These are phyloP conservation scores for Microtus ochrogaster DNA, from an alignment of 2,113 vertebrate species.

Conservation along the genomic window DNA sequence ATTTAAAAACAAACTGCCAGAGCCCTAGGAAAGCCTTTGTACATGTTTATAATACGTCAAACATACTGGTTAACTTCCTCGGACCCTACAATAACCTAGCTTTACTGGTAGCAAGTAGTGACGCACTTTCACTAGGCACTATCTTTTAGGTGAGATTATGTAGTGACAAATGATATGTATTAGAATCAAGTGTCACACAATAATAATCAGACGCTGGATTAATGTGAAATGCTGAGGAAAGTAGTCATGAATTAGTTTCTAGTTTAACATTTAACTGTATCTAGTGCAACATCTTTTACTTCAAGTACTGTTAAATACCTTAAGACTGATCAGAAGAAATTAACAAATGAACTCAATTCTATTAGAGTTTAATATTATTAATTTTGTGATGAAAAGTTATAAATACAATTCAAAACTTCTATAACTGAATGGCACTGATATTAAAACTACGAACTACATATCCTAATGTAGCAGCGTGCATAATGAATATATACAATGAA, in stretches of 20 bases:
- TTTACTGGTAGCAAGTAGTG: not conserved
- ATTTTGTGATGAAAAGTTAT: constrained; percentile 45
- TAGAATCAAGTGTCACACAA: constrained; percentile 1
- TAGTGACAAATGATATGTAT: not conserved
- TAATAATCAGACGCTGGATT: not conserved
- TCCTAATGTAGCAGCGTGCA: not conserved
- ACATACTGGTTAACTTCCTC: not conserved
- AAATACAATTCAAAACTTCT: constrained; percentile 22
- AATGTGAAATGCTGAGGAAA: not conserved
- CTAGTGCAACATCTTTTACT: constrained; percentile 4
- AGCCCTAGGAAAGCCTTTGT: not conserved
- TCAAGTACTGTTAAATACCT: not conserved
- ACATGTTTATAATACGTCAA: not conserved
- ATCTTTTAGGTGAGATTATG: not conserved
- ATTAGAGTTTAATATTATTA: not conserved
- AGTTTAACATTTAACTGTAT: not conserved
- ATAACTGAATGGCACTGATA: not conserved
- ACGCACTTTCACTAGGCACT: not conserved
- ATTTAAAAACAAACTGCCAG: not conserved
- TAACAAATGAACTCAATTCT: constrained; percentile 47
- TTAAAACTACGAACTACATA: not conserved
- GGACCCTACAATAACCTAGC: not conserved
- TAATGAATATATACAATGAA: not conserved
- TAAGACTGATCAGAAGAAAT: constrained; percentile 33
- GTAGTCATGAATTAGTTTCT: constrained; percentile 27